Base-by-base conservation (phyloP, 2,888 invertebrate genomes). In the Clivina fossor region DNA sequence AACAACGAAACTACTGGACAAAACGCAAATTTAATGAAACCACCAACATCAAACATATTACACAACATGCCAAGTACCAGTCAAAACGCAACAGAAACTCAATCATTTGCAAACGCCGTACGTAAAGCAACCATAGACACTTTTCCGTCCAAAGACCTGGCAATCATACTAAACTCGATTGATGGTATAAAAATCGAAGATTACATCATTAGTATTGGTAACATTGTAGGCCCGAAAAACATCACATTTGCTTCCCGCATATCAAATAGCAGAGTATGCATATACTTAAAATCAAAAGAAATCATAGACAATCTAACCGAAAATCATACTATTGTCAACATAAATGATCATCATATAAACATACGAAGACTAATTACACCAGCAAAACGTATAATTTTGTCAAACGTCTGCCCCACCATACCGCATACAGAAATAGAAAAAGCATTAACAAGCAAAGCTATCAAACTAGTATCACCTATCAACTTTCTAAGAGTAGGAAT, bases 321-420 rank as follows among this genome's bases (percentile, higher is more conserved):
- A 33, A 33, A 33, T 4, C 4, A 33, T n/a, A 33, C 4, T 4
- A 13, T 11, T 11, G 13, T 33, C 33, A 33, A n/a, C 4, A n/a
- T 33, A 8, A 33, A 33, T 4, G 33, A 9, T 33, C 4, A 33
- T n/a, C n/a, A 33, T 3, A 41, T 60, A 2, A 15, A 22, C 33
- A 59, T 61, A 2, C 48, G 61, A 35, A 56, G 59, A 32, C 53
- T 64, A 7, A 58, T 66, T 3, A 62, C 62, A 9, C 58, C 60
- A 16, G 40, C 64, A 2, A 55, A 60, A 41, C 50, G 63, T 28
- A 41, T 65, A 11, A 55, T 66, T 13, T 37, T 67, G 1, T 67
- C 66, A 15, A 67, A 66, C 49, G 64, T 66, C 1, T 58, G 57
- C 44, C 63, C 60, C 13, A 46, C 60, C 2, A 65, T 65, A 13